Evolutionary conservation across 2,797 vertebrate genomes (phyloP).

Genomic region (Rallus crepitans): DNA sequence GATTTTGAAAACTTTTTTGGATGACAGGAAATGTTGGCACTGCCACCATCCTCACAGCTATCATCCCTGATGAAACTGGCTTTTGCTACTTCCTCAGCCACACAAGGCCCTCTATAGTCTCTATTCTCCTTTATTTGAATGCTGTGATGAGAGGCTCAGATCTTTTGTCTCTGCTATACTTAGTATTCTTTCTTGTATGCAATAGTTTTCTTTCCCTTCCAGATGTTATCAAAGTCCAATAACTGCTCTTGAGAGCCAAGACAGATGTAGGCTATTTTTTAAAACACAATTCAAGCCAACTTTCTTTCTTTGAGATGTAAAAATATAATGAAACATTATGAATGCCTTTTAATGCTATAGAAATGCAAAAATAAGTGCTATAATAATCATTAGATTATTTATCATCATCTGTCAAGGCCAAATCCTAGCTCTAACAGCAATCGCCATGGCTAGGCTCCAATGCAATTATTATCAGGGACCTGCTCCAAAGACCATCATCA

Average conservation of each 20-base stretch:
- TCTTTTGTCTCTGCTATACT: constrained; percentile 50
- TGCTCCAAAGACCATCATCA: constrained; percentile 39
- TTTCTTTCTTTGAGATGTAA: constrained; percentile 56
- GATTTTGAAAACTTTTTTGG: constrained; percentile 37
- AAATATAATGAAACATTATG: constrained; percentile 59
- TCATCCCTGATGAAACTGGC: constrained; percentile 36
- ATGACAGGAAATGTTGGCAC: neutral
- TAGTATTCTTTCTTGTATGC: constrained; percentile 7
- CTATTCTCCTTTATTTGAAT: neutral
- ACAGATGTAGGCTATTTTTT: constrained; percentile 65
- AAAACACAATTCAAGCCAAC: constrained; percentile 38
- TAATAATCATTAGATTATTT: constrained; percentile 55
- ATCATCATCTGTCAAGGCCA: constrained; percentile 38
- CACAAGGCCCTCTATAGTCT: neutral
- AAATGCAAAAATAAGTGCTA: constrained; percentile 51
- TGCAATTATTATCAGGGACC: constrained; percentile 23
- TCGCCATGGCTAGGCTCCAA: constrained; percentile 46
- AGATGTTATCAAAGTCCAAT: constrained; percentile 62
- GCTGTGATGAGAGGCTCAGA: constrained; percentile 8
- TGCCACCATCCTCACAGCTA: neutral
- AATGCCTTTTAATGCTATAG: constrained; percentile 65
- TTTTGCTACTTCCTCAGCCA: constrained; percentile 60
- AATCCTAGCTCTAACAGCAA: constrained; percentile 34
- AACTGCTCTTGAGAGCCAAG: constrained; percentile 56
- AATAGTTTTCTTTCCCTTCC: constrained; percentile 49